These are phyloP conservation scores for Tyrophagus putrescentiae DNA, from an alignment of 1,140 invertebrate genomes.

Conservation along the genomic window DNA sequence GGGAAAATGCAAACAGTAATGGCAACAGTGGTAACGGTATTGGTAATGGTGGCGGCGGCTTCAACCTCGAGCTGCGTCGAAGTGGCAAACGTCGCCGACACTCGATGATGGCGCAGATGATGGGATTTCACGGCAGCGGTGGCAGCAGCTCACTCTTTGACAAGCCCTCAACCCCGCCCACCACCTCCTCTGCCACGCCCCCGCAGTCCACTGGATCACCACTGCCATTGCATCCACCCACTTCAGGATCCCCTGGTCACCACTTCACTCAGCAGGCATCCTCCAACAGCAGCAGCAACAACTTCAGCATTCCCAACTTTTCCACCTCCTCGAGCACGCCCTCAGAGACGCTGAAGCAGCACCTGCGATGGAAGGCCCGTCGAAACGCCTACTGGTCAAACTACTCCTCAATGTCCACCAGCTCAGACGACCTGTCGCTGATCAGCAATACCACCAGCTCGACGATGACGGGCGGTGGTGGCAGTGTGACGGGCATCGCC, in stretches of 20 bases:
- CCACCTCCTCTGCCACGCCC: no score
- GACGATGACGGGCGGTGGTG: neutral
- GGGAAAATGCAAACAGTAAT: neutral
- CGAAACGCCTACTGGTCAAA: slow-evolving; percentile 12
- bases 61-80: no score
- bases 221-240: no score
- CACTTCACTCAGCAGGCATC: no score
- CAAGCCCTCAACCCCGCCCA: neutral
- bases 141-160: neutral
- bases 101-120: neutral
- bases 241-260: no score
- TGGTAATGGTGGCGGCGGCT: no score
- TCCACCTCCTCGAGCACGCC: no score
- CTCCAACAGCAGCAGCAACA: no score
- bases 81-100: no score
- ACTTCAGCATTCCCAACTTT: no score
- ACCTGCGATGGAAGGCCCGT: neutral
- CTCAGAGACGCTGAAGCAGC: no score
- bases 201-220: no score
- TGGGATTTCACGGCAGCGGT: neutral
- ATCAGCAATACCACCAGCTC: neutral
- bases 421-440: slow-evolving; percentile 4
- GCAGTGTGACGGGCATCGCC: neutral
- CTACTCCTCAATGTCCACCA: slow-evolving; percentile 14
- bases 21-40: neutral